A percentile compares a stretch with the other conserved stretches of the same genome.
Evolutionary conservation across 2,113 vertebrate genomes (phyloP).

Genomic region (Megaleporinus macrocephalus): DNA sequence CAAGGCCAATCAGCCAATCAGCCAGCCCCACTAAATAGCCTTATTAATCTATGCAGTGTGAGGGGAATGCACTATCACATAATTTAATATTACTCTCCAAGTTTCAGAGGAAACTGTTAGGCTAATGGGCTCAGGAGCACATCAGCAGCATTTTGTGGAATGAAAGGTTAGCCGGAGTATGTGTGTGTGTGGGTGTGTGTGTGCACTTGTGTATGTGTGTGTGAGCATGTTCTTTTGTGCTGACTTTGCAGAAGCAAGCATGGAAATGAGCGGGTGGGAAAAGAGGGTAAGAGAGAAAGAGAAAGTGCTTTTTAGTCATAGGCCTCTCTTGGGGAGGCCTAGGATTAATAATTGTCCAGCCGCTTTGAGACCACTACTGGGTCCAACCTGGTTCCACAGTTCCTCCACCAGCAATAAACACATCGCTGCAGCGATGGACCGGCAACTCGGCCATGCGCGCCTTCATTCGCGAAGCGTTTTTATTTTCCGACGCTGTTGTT

Average conservation of each 20-base stretch:
- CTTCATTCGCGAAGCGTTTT: conserved; percentile 57
- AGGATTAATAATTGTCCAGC: conserved; percentile 71
- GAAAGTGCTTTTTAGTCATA: conserved; percentile 50
- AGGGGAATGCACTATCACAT: conserved; percentile 61
- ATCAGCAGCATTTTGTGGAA: conserved; percentile 67
- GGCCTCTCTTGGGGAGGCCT: conserved; percentile 62
- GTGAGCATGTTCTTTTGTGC: conserved; percentile 54
- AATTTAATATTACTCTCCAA: conserved; percentile 66
- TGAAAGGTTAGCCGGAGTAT: conserved; percentile 48
- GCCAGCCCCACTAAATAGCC: conserved; percentile 50
- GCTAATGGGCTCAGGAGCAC: conserved; percentile 66
- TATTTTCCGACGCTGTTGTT: conserved; percentile 40
- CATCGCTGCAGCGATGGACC: neutral
- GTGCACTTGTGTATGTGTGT: conserved; percentile 5
- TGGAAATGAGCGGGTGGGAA: conserved; percentile 69
- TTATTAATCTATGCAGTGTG: conserved; percentile 62
- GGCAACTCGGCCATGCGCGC: neutral
- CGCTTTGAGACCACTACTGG: conserved; percentile 64
- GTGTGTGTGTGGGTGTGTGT: conserved; percentile 4
- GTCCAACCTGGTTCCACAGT: conserved; percentile 69
- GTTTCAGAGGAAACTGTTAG: conserved; percentile 63
- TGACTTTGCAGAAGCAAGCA: conserved; percentile 67
- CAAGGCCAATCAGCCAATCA: conserved; percentile 53
- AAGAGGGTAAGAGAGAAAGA: conserved; percentile 21
- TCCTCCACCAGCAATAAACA: conserved; percentile 39